Evolutionary conservation across 92 coral and sea anemone species (phyloP).

Genomic region (Epizoanthus stellaris): DNA sequence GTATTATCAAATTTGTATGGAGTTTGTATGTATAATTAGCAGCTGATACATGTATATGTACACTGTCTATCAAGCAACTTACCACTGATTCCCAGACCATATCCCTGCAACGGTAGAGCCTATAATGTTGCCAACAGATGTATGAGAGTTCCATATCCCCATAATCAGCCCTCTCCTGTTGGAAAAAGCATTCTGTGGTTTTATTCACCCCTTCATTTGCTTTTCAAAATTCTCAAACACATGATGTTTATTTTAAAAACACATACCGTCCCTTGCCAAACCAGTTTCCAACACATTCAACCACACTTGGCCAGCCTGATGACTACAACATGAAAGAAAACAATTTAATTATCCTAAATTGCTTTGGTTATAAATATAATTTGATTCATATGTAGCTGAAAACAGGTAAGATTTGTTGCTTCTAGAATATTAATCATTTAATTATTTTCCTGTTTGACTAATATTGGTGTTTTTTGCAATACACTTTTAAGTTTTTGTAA

Average conservation of each 20-base stretch:
- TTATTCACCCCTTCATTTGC: not conserved
- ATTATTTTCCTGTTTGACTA: too few species aligned
- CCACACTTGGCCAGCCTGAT: constrained; percentile 99
- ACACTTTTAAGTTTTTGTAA: too few species aligned
- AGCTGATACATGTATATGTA: not conserved
- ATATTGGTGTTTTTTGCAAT: too few species aligned
- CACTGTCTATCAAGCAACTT: constrained; percentile 22
- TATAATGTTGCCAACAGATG: constrained; percentile 95
- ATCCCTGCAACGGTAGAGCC: constrained; percentile 95
- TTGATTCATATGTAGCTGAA: too few species aligned
- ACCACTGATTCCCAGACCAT: constrained; percentile 93
- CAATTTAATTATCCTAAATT: not conserved
- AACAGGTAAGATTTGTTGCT: too few species aligned
- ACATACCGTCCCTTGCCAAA: constrained; percentile 98
- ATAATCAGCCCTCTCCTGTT: constrained; percentile 93
- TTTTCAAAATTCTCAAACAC: not conserved
- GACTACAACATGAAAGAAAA: constrained; percentile 59
- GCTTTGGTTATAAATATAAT: too few species aligned
- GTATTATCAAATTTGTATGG: too few species aligned
- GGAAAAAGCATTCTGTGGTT: not conserved
- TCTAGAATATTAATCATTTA: too few species aligned
- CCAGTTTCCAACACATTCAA: constrained; percentile 99
- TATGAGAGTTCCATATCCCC: constrained; percentile 99
- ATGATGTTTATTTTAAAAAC: not conserved
- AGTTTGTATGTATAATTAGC: too few species aligned